phyloP scores from a whole-genome alignment of 2,888 invertebrate genomes.

The Ectemnius lituratus region DNA sequence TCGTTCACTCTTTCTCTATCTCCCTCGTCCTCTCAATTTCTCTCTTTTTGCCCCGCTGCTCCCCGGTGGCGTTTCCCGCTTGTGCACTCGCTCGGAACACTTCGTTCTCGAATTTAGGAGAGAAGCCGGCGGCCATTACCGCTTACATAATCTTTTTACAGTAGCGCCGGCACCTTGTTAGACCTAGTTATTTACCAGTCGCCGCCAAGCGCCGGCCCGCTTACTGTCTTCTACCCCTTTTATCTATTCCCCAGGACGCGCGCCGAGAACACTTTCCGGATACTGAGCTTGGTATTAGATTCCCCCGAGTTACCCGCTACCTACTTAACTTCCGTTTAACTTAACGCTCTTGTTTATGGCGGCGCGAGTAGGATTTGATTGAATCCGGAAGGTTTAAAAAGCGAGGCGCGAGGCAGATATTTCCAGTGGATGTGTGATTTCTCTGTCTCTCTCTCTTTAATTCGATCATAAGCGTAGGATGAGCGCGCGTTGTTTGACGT shows the following conservation, averaged over 20 bases:
- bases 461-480: neutral
- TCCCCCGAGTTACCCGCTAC: too few species aligned
- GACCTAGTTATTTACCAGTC: constrained; percentile 64
- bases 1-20: constrained; percentile 19
- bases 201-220: constrained; percentile 29
- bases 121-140: constrained; percentile 68
- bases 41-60: constrained; percentile 19
- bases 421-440: too few species aligned
- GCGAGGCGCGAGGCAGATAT: too few species aligned
- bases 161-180: constrained; percentile 67
- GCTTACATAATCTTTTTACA: constrained; percentile 67
- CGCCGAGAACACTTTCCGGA: neutral
- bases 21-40: constrained; percentile 11
- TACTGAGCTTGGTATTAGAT: neutral
- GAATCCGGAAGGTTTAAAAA: too few species aligned
- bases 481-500: neutral
- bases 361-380: too few species aligned
- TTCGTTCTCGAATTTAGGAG: constrained; percentile 65
- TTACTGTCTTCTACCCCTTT: too few species aligned
- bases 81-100: constrained; percentile 58
- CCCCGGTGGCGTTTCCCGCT: constrained; percentile 24
- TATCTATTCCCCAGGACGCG: constrained; percentile 2
- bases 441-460: too few species aligned
- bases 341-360: too few species aligned
- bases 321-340: too few species aligned